phyloP scores from a whole-genome alignment of 2,888 invertebrate genomes.

The Ariolimax columbianus region DNA sequence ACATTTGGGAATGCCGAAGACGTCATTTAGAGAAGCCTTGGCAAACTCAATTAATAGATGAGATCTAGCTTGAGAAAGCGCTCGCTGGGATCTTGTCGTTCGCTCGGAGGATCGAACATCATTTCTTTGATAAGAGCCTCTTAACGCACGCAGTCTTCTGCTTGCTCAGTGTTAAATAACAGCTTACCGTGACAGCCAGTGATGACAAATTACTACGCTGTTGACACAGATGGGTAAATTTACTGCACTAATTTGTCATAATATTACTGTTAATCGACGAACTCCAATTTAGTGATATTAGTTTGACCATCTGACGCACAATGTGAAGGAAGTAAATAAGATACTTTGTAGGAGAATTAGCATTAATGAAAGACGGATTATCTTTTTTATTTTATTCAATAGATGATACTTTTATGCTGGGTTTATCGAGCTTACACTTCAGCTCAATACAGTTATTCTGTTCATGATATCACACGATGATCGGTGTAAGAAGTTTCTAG shows the following conservation, averaged over 20 bases:
- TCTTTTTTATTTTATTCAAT: too few species aligned
- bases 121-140: neutral
- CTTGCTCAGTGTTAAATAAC: neutral
- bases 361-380: neutral
- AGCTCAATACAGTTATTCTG: too few species aligned
- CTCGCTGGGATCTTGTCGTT: neutral
- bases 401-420: too few species aligned
- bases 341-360: neutral
- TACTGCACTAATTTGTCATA: neutral
- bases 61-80: neutral
- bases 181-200: neutral
- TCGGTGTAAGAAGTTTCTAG: too few species aligned
- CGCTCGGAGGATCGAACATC: neutral
- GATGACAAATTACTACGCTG: neutral
- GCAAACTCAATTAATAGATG: neutral
- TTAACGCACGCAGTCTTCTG: neutral
- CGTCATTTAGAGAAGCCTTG: neutral
- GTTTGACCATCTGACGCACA: neutral
- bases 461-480: too few species aligned
- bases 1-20: neutral
- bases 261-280: neutral
- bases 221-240: neutral
- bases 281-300: neutral
- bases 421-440: too few species aligned
- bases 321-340: neutral